A percentile compares a stretch with the other conserved stretches of the same genome.
Evolutionary conservation across 2,113 vertebrate genomes (phyloP).

Genomic region (Marcusenius ussheri): DNA sequence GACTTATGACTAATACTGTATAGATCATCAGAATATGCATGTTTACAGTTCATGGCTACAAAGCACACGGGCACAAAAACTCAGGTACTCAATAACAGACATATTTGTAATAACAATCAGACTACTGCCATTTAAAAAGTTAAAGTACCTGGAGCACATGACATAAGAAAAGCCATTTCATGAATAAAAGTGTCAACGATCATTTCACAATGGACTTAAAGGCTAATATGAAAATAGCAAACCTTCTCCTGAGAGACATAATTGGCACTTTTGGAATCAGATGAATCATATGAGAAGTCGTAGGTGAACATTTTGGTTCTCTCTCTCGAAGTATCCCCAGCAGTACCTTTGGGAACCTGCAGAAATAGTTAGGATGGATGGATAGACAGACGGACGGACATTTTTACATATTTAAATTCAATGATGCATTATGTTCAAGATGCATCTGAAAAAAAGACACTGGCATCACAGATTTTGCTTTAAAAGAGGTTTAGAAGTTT

Average conservation of each 20-base stretch:
- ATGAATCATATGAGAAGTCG: conserved; percentile 92
- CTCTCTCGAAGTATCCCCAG: conserved; percentile 74
- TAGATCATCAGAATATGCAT: neutral
- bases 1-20: neutral
- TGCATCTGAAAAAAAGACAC: neutral
- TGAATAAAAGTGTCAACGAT: neutral
- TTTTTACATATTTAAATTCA: neutral
- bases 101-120: neutral
- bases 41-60: neutral
- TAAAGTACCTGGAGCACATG: neutral
- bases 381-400: neutral
- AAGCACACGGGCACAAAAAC: neutral
- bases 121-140: neutral
- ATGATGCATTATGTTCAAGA: neutral
- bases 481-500: neutral
- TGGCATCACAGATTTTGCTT: neutral
- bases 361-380: neutral
- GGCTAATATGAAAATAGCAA: neutral
- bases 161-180: neutral
- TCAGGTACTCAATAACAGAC: neutral
- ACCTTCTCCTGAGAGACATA: conserved; percentile 92
- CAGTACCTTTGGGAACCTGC: conserved; percentile 73
- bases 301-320: conserved; percentile 87
- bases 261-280: conserved; percentile 66
- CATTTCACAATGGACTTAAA: neutral